These are phyloP conservation scores for Drosophila azteca DNA, from an alignment of 1,140 invertebrate species.

Conservation along the genomic window DNA sequence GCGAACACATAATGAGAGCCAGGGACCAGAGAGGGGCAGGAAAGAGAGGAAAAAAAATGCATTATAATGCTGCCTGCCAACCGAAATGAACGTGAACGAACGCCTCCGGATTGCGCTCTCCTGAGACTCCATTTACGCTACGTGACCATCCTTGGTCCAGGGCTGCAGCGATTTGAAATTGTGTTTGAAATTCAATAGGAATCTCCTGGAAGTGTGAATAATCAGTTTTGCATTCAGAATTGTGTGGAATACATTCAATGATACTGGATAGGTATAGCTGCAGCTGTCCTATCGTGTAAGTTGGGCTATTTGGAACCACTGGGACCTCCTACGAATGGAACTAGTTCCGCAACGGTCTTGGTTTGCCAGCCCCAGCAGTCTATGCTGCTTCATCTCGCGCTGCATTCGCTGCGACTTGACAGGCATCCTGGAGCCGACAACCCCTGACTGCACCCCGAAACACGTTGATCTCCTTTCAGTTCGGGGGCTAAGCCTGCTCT, in stretches of 20 bases:
- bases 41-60: constrained; percentile 38
- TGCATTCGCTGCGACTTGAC: constrained; percentile 38
- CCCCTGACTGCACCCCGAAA: constrained; percentile 3
- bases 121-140: constrained; percentile 29
- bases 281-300: too few relatives aligned
- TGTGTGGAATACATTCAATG: too few relatives aligned
- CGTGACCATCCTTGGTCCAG: constrained; percentile 28
- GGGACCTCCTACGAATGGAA: background rate
- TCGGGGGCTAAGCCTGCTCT: constrained; percentile 23
- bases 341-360: too few relatives aligned
- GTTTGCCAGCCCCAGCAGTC: background rate
- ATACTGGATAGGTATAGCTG: too few relatives aligned
- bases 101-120: constrained; percentile 1
- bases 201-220: background rate
- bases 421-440: constrained; percentile 12
- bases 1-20: constrained; percentile 54
- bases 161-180: constrained; percentile 1
- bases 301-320: too few relatives aligned
- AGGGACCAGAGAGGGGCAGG: constrained; percentile 17
- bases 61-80: constrained; percentile 55
- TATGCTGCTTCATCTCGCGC: constrained; percentile 4
- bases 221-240: too few relatives aligned
- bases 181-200: background rate
- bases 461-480: constrained; percentile 47
- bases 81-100: constrained; percentile 45